phyloP scores from a whole-genome alignment of 2,797 vertebrate genomes.

The Dryobates pubescens region DNA sequence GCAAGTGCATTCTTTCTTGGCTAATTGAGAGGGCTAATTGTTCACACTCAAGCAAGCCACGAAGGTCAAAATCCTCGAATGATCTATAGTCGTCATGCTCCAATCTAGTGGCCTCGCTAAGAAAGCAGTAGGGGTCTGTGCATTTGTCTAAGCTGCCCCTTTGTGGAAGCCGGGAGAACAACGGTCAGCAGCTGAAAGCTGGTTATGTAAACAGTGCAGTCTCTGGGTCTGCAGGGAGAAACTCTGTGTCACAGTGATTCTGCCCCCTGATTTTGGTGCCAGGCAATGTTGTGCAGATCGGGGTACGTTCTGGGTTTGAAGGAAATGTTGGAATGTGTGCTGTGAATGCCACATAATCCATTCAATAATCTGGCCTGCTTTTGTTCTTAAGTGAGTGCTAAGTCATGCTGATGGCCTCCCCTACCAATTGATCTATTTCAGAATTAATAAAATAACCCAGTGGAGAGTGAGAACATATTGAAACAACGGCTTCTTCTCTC shows the following conservation, averaged over 20 bases:
- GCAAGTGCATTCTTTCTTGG: background rate
- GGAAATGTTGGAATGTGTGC: background rate
- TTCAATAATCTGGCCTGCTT: background rate
- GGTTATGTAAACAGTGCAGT: background rate
- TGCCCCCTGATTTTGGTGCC: background rate
- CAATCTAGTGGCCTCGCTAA: background rate
- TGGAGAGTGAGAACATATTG: background rate
- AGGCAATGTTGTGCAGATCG: background rate
- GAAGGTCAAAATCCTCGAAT: background rate
- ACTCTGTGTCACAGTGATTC: background rate
- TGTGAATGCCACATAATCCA: background rate
- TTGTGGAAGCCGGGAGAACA: slow-evolving; percentile 16
- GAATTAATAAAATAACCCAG: background rate
- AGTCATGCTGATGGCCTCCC: background rate
- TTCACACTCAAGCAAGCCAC: background rate
- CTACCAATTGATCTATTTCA: background rate
- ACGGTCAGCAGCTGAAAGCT: background rate
- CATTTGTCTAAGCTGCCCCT: slow-evolving; percentile 26
- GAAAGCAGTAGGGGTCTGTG: background rate
- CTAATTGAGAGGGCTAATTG: background rate
- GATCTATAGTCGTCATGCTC: background rate
- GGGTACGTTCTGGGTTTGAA: background rate
- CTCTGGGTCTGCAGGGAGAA: background rate
- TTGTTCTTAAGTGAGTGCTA: background rate
- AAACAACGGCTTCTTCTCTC: background rate